Percentiles rank a stretch among this genome's conserved stretches.
Evolutionary conservation across 2,113 vertebrate genomes (phyloP).

Genomic region (Nesospiza acunhae): DNA sequence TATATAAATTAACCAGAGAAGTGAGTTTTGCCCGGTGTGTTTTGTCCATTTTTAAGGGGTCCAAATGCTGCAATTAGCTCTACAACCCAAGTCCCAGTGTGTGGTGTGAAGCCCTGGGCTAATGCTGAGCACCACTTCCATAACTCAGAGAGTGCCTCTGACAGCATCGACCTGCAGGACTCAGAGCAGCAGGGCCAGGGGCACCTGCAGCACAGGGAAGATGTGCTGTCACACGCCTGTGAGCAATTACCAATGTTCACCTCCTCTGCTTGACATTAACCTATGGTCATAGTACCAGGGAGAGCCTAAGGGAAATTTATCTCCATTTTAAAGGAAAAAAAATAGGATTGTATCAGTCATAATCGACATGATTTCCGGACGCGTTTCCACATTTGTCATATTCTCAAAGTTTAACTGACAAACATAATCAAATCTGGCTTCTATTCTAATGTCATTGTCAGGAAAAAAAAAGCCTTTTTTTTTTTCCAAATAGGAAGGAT

Average conservation of each 20-base stretch:
- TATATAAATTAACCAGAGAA: background rate
- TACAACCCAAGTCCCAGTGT: background rate
- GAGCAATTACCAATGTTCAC: background rate
- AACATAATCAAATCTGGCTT: background rate
- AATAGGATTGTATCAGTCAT: background rate
- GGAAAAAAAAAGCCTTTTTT: accelerated
- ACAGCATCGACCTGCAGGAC: accelerated
- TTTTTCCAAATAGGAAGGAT: background rate
- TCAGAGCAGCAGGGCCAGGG: background rate
- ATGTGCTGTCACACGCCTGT: background rate
- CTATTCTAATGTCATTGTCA: background rate
- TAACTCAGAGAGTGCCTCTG: accelerated
- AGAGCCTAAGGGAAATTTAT: background rate
- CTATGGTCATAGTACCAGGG: background rate
- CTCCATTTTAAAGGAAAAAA: background rate
- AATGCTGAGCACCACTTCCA: background rate
- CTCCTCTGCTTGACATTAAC: background rate
- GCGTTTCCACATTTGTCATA: background rate
- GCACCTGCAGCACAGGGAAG: accelerated
- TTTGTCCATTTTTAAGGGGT: background rate
- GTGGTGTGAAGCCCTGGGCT: background rate
- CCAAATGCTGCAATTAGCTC: background rate
- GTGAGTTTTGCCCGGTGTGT: background rate
- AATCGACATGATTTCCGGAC: background rate
- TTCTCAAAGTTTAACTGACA: background rate